Percentiles rank a stretch among this genome's conserved stretches.
These are phyloP conservation scores for Pseudolaguvia tuberculata DNA, from an alignment of 2,113 vertebrate species.

Conservation along the genomic window DNA sequence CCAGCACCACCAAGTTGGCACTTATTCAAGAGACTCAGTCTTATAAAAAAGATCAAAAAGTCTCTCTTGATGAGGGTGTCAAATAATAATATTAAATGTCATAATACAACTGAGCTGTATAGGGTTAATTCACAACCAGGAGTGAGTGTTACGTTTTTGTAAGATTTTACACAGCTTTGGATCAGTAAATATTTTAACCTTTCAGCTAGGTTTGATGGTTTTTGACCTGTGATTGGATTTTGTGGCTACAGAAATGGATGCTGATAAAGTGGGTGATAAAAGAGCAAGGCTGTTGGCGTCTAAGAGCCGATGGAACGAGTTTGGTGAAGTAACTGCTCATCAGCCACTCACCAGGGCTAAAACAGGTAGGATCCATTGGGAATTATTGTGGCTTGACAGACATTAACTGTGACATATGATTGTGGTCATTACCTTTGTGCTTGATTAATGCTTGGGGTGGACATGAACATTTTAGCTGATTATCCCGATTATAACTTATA, in stretches of 20 bases:
- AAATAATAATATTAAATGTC: too few species aligned
- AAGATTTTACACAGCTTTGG: too few species aligned
- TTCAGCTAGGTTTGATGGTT: not conserved
- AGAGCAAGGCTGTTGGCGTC: conserved; percentile 44
- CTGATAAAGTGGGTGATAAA: conserved; percentile 34
- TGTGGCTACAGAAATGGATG: conserved; percentile 42
- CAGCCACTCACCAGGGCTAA: not conserved
- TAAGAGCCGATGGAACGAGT: conserved; percentile 42
- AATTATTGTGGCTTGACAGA: not conserved
- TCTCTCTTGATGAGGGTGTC: too few species aligned
- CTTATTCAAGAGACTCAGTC: too few species aligned
- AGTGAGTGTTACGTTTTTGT: too few species aligned
- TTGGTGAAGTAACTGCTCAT: not conserved
- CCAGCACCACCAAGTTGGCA: too few species aligned
- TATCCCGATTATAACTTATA: not conserved
- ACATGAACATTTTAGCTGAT: not conserved
- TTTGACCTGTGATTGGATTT: not conserved
- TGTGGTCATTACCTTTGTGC: conserved; percentile 13
- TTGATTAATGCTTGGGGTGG: not conserved
- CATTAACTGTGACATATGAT: not conserved
- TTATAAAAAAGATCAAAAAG: too few species aligned
- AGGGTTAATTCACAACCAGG: too few species aligned
- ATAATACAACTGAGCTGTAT: too few species aligned
- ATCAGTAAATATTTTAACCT: too few species aligned
- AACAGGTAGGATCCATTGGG: conserved; percentile 12